phyloP scores from a whole-genome alignment of 2,113 vertebrate genomes.

The Lynx canadensis region DNA sequence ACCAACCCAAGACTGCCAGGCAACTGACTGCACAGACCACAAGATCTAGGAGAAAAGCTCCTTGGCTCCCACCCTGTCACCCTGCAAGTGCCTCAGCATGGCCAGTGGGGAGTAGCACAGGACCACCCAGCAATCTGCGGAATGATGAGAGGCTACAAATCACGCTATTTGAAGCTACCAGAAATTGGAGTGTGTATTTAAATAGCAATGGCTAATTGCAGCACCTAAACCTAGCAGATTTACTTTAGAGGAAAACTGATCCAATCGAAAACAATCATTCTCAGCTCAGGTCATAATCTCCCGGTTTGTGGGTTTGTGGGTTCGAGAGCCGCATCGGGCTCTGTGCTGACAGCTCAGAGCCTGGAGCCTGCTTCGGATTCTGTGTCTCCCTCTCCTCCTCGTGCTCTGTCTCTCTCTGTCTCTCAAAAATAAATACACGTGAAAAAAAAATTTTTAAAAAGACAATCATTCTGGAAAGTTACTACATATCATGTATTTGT shows the following conservation, averaged over 20 bases:
- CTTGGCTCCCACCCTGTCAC: background rate
- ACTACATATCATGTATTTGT: background rate
- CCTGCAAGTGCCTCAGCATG: background rate
- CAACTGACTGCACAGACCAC: fast-evolving
- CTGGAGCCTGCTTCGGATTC: too few relatives aligned
- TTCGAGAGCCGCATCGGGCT: too few relatives aligned
- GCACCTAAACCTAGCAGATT: background rate
- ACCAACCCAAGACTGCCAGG: fast-evolving
- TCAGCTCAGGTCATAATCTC: too few relatives aligned
- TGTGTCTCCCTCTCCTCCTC: too few relatives aligned
- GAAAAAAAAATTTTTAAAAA: background rate
- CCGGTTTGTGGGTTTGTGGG: too few relatives aligned
- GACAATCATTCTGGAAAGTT: background rate
- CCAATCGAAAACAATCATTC: background rate
- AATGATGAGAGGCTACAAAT: background rate
- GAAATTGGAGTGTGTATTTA: background rate
- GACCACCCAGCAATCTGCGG: too few relatives aligned
- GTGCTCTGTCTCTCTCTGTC: too few relatives aligned
- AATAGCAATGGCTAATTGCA: background rate
- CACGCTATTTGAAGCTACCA: background rate
- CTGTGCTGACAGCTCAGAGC: too few relatives aligned
- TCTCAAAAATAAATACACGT: too few relatives aligned
- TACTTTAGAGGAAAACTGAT: background rate
- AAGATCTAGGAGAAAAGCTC: fast-evolving
- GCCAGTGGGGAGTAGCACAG: fast-evolving